Conservation (phyloP, 2,888 invertebrate species). For the Epinotia bilunana region DNA sequence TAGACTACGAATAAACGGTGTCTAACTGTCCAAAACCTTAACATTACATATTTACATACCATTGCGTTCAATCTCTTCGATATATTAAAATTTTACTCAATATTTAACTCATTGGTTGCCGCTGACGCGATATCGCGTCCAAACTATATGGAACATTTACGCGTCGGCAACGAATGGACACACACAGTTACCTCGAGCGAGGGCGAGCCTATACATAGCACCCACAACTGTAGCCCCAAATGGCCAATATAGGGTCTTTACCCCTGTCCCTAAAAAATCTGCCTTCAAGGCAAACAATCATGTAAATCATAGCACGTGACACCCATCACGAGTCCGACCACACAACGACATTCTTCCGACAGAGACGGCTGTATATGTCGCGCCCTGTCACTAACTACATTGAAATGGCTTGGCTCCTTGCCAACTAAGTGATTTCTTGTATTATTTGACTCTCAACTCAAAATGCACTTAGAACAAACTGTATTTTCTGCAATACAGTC, state of each 20-base stretch:
- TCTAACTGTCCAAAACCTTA: conserved; percentile 12
- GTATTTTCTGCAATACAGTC: not conserved
- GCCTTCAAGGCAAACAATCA: conserved; percentile 17
- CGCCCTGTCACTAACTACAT: conserved; percentile 14
- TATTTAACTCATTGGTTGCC: not conserved
- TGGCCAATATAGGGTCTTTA: conserved; percentile 9
- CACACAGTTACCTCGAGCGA: conserved; percentile 10
- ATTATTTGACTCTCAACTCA: not conserved
- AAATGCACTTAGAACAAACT: conserved; percentile 1
- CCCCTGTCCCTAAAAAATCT: conserved; percentile 15
- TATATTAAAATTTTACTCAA: conserved; percentile 12
- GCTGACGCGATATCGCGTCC: too few species aligned
- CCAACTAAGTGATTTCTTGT: not conserved
- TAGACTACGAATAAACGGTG: not conserved
- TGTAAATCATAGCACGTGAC: conserved; percentile 16
- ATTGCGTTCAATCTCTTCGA: not conserved
- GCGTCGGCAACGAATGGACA: not conserved
- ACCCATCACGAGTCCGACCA: conserved; percentile 4
- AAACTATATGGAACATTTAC: too few species aligned
- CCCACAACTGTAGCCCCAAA: not conserved
- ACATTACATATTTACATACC: conserved; percentile 16
- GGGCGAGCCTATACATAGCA: conserved; percentile 34
- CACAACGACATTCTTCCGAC: conserved; percentile 1
- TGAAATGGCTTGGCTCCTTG: conserved; percentile 17
- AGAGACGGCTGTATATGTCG: not conserved